A percentile compares a stretch with the other conserved stretches of the same genome.
Conservation (phyloP, 2,113 vertebrate genomes). For the Dinomys branickii region DNA sequence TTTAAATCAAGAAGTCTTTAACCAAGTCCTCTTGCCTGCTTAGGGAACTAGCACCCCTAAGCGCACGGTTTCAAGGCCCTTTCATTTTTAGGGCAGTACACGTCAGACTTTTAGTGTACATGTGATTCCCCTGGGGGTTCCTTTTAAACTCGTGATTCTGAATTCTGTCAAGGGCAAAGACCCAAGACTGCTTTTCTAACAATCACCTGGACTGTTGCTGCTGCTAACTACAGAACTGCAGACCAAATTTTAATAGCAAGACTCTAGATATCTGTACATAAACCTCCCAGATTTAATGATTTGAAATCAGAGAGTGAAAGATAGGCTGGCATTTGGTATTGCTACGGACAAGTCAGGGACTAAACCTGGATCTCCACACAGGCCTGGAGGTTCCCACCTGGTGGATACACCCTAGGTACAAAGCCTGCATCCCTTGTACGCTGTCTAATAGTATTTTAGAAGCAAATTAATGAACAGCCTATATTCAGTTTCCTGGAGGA, state of each 20-base stretch:
- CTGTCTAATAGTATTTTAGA: not conserved
- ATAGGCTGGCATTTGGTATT: not conserved
- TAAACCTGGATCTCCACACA: not conserved
- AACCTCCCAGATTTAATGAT: conserved; percentile 34
- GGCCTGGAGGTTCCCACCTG: not conserved
- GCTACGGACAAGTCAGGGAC: not conserved
- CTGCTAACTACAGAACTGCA: not conserved
- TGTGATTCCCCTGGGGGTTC: not conserved
- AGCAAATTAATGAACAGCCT: not conserved
- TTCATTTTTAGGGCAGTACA: not conserved
- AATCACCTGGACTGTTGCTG: not conserved
- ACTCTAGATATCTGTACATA: not conserved
- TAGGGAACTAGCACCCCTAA: not conserved
- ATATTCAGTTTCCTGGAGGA: not conserved
- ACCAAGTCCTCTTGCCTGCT: not conserved
- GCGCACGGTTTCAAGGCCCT: not conserved
- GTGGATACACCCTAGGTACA: not conserved
- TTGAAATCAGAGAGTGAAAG: not conserved
- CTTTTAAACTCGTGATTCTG: conserved; percentile 12
- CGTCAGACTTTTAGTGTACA: not conserved
- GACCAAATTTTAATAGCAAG: not conserved
- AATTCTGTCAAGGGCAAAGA: not conserved
- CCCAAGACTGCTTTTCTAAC: conserved; percentile 15
- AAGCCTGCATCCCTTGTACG: not conserved
- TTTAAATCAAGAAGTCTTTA: conserved; percentile 12